Evolutionary conservation across 2,888 invertebrate species (phyloP).

Genomic region (Drosophila basisetae): DNA sequence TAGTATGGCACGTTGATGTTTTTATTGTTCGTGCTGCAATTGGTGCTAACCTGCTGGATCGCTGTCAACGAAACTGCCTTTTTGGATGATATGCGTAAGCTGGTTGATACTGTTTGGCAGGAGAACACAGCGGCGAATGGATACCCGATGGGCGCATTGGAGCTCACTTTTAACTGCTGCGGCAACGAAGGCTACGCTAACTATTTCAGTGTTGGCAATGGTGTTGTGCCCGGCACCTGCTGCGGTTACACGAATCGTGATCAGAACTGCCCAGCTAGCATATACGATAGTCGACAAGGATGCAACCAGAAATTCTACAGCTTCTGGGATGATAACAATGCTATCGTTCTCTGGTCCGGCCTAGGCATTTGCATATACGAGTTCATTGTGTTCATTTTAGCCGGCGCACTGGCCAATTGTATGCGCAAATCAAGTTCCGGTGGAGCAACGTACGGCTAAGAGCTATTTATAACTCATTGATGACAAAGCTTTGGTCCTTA

Average conservation of each 20-base stretch:
- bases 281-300: slow-evolving; percentile 51
- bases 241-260: slow-evolving; percentile 62
- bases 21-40: slow-evolving; percentile 90
- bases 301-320: slow-evolving; percentile 82
- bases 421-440: slow-evolving; percentile 86
- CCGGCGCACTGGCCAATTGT: slow-evolving; percentile 92
- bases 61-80: slow-evolving; percentile 88
- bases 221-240: slow-evolving; percentile 69
- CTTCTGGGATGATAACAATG: slow-evolving; percentile 72
- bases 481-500: background rate
- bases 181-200: slow-evolving; percentile 55
- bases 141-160: slow-evolving; percentile 77
- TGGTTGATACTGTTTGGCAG: slow-evolving; percentile 85
- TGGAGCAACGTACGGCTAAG: slow-evolving; percentile 26
- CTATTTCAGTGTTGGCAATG: slow-evolving; percentile 22
- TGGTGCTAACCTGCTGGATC: slow-evolving; percentile 89
- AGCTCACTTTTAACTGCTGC: slow-evolving; percentile 78
- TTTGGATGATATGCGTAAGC: slow-evolving; percentile 86
- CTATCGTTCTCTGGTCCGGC: slow-evolving; percentile 88
- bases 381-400: slow-evolving; percentile 91
- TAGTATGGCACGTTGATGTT: slow-evolving; percentile 91
- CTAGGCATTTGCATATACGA: slow-evolving; percentile 89
- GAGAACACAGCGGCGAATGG: slow-evolving; percentile 53
- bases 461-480: background rate
- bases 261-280: slow-evolving; percentile 26